phyloP scores from a whole-genome alignment of 1,140 invertebrate genomes.

The Lepidurus apus region DNA sequence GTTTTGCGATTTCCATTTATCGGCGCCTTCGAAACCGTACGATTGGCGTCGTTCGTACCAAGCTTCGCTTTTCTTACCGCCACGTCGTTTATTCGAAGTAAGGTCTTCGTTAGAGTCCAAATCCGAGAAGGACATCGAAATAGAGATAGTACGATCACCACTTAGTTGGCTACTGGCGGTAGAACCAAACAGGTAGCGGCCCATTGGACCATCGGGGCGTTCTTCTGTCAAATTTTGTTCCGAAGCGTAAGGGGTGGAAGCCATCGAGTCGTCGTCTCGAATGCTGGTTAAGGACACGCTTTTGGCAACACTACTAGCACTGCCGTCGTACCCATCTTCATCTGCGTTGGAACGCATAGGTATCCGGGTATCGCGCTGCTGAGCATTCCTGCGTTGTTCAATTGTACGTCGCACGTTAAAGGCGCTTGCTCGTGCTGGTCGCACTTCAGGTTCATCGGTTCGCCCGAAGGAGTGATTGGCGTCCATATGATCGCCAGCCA shows the following conservation, averaged over 20 bases:
- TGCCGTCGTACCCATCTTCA: not conserved
- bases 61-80: conserved; percentile 28
- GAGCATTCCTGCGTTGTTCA: conserved; percentile 28
- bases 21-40: conserved; percentile 34
- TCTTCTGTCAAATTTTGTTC: not conserved
- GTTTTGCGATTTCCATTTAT: conserved; percentile 26
- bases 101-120: conserved; percentile 30
- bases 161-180: conserved; percentile 25
- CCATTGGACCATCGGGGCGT: not conserved
- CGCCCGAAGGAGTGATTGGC: not conserved
- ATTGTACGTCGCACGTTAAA: conserved; percentile 33
- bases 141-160: conserved; percentile 26
- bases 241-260: not conserved
- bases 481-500: not conserved
- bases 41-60: conserved; percentile 33
- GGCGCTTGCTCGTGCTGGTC: conserved; percentile 30
- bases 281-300: not conserved
- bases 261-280: not conserved
- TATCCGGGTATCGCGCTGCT: not conserved
- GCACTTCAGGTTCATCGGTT: not conserved
- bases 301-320: not conserved
- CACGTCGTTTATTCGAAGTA: not conserved
- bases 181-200: conserved; percentile 30
- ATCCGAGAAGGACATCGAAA: conserved; percentile 33
- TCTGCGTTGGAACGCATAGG: not conserved